phyloP scores from a whole-genome alignment of 2,797 vertebrate genomes.

The Danio aesculapii region DNA sequence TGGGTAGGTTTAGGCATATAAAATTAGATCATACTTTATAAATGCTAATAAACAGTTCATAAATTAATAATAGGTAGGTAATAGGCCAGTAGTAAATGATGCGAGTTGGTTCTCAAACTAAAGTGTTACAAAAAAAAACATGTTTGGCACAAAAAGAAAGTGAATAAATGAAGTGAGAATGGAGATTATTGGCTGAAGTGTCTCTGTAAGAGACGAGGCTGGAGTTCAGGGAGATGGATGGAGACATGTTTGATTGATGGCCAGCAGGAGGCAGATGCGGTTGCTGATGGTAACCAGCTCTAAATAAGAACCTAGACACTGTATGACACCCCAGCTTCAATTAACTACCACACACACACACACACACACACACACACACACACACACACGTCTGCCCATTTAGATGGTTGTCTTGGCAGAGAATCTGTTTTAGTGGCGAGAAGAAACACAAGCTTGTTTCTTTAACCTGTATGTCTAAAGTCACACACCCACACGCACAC shows the following conservation, averaged over 20 bases:
- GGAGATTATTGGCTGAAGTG: no score
- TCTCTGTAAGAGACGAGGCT: no score
- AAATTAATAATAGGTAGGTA: no score
- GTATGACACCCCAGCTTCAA: conserved; percentile 44
- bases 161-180: no score
- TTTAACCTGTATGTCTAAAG: background rate
- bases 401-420: background rate
- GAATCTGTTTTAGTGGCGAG: background rate
- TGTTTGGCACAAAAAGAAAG: no score
- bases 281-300: conserved; percentile 31
- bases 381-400: no score
- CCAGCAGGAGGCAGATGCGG: conserved; percentile 34
- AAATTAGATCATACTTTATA: no score
- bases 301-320: conserved; percentile 45
- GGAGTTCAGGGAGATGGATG: background rate
- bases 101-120: no score
- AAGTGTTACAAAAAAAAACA: no score
- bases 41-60: no score
- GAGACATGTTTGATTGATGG: conserved; percentile 55
- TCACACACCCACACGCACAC: conserved; percentile 38
- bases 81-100: no score
- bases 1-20: no score
- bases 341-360: conserved; percentile 47
- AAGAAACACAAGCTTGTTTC: background rate
- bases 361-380: background rate